Evolutionary conservation across 37 sponge, comb jelly and placozoan genomes (phyloP).

Genomic region (Agelas oroides): DNA sequence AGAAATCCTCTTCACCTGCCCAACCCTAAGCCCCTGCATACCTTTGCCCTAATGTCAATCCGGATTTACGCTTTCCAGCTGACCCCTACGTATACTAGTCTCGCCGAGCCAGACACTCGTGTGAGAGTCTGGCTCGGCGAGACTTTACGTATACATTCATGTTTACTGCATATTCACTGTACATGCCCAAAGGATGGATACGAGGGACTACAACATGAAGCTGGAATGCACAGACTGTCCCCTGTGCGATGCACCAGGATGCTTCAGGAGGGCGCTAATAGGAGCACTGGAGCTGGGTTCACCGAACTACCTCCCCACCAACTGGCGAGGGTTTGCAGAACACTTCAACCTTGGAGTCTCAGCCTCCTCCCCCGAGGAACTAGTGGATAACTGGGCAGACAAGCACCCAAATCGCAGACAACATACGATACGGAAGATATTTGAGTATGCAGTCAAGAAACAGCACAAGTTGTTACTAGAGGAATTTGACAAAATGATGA

Average conservation of each 20-base stretch:
- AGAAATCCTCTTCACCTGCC: no score
- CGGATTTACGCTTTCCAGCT: no score
- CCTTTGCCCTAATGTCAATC: no score
- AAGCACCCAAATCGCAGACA: not conserved
- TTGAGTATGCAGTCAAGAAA: slow-evolving; percentile 11
- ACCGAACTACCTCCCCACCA: slow-evolving; percentile 13
- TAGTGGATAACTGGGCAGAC: slow-evolving; percentile 20
- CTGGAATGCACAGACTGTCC: no score
- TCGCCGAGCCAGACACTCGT: no score
- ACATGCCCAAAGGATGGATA: no score
- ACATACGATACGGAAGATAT: not conserved
- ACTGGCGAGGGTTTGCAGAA: slow-evolving; percentile 34
- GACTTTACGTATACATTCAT: no score
- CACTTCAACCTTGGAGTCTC: slow-evolving; percentile 2
- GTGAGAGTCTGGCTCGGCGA: no score
- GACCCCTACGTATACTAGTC: no score
- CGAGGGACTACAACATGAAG: no score
- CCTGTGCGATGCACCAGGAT: not conserved
- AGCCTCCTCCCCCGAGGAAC: slow-evolving; percentile 7
- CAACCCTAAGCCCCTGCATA: no score
- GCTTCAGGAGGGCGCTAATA: slow-evolving; percentile 20
- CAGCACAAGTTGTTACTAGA: not conserved
- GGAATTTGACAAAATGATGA: not conserved
- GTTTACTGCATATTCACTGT: no score
- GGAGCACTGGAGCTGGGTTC: not conserved